Evolutionary conservation across 2,113 vertebrate species (phyloP).

Genomic region (Trematocara unimaculatum): DNA sequence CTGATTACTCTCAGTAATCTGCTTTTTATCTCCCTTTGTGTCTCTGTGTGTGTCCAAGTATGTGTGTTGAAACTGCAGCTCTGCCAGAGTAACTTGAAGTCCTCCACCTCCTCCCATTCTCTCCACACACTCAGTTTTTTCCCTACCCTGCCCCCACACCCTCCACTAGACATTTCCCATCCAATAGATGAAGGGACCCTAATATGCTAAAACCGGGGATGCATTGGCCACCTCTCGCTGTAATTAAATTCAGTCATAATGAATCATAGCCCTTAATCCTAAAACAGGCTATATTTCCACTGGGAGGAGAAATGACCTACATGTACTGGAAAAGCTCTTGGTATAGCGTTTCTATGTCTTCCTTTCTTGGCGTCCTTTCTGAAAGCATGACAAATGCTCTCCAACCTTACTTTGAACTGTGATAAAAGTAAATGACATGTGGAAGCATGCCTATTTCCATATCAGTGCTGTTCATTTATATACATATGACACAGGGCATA

Average conservation of each 20-base stretch:
- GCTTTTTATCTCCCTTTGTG: not conserved
- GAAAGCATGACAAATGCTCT: conserved; percentile 25
- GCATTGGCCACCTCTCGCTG: conserved; percentile 51
- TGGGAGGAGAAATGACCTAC: conserved; percentile 63
- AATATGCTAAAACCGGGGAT: conserved; percentile 52
- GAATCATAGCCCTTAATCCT: conserved; percentile 66
- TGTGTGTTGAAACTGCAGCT: conserved; percentile 14
- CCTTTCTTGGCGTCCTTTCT: not conserved
- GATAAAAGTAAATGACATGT: conserved; percentile 18
- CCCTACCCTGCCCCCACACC: not conserved
- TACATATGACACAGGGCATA: not conserved
- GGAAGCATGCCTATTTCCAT: conserved; percentile 6
- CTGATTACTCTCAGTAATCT: conserved; percentile 31
- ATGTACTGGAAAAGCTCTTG: conserved; percentile 48
- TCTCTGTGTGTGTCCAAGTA: not conserved
- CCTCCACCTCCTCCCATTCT: not conserved
- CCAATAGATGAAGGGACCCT: conserved; percentile 42
- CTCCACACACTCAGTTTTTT: not conserved
- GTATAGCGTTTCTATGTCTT: conserved; percentile 8
- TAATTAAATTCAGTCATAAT: conserved; percentile 70
- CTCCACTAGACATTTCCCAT: conserved; percentile 21
- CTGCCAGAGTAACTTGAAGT: conserved; percentile 27
- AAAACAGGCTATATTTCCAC: conserved; percentile 60
- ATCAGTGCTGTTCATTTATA: conserved; percentile 23
- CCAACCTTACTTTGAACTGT: conserved; percentile 17